Conservation (phyloP, 2,888 invertebrate species). For the Subacronicta megacephala region DNA sequence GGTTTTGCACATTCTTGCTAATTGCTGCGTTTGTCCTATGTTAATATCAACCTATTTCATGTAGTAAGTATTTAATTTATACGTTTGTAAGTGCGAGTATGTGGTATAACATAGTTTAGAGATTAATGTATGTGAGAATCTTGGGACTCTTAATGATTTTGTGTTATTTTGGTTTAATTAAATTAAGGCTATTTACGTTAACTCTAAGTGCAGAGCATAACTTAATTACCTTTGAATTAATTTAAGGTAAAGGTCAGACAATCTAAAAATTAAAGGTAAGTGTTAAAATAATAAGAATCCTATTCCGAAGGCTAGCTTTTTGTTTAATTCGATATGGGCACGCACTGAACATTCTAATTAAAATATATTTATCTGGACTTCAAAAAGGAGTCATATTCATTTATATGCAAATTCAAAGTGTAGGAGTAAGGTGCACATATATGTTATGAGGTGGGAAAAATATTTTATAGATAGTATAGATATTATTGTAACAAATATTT, state of each 20-base stretch:
- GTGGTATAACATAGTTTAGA: not conserved
- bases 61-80: not conserved
- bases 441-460: conserved; percentile 21
- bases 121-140: conserved; percentile 1
- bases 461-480: conserved; percentile 5
- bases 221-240: too few species aligned
- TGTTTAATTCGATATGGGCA: conserved; percentile 31
- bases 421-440: conserved; percentile 25
- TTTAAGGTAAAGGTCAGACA: too few species aligned
- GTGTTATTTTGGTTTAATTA: not conserved
- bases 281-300: too few species aligned
- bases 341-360: conserved; percentile 39
- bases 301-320: too few species aligned
- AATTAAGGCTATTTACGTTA: not conserved
- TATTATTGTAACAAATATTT: too few species aligned
- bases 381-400: conserved; percentile 37
- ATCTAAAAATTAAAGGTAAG: too few species aligned
- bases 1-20: conserved; percentile 38
- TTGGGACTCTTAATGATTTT: too few species aligned
- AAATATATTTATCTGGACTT: conserved; percentile 34
- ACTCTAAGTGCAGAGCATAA: not conserved
- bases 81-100: not conserved
- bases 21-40: conserved; percentile 29
- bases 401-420: conserved; percentile 44
- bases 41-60: conserved; percentile 17